These are phyloP conservation scores for Archips xylosteana DNA, from an alignment of 2,888 invertebrate genomes.

Conservation along the genomic window DNA sequence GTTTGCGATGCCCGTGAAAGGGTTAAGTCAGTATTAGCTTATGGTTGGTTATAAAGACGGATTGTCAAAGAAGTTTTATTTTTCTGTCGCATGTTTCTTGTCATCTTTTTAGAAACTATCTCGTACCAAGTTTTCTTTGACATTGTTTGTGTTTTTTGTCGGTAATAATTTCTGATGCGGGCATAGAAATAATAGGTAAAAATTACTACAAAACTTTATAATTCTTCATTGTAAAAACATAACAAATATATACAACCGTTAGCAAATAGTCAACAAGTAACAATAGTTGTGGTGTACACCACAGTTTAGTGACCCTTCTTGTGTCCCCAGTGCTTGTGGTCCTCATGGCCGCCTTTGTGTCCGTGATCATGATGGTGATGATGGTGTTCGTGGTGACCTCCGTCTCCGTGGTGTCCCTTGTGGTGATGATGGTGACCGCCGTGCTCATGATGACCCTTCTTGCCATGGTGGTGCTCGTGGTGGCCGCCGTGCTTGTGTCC, in stretches of 20 bases:
- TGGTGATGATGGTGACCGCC: conserved; percentile 92
- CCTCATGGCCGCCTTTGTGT: conserved; percentile 92
- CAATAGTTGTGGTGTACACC: conserved; percentile 51
- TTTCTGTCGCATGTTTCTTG: no score
- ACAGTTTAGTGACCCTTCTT: conserved; percentile 78
- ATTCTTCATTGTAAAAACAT: conserved; percentile 56
- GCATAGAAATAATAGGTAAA: conserved; percentile 16
- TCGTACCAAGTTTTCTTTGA: no score
- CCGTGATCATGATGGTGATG: conserved; percentile 90
- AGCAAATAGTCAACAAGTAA: conserved; percentile 67
- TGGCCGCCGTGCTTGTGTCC: conserved; percentile 91
- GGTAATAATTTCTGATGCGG: background rate
- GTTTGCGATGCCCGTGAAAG: no score
- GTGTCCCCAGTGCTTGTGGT: conserved; percentile 92
- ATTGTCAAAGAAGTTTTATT: no score
- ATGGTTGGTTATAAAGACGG: no score
- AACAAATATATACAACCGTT: conserved; percentile 58
- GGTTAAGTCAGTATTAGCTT: no score
- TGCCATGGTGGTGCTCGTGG: conserved; percentile 91
- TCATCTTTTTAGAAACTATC: no score
- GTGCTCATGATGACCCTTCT: conserved; percentile 91
- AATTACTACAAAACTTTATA: conserved; percentile 36
- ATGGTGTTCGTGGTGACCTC: conserved; percentile 91
- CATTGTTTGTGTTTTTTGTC: background rate
- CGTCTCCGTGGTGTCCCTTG: conserved; percentile 91